phyloP scores from a whole-genome alignment of 2,113 vertebrate genomes.

The Misgurnus anguillicaudatus region DNA sequence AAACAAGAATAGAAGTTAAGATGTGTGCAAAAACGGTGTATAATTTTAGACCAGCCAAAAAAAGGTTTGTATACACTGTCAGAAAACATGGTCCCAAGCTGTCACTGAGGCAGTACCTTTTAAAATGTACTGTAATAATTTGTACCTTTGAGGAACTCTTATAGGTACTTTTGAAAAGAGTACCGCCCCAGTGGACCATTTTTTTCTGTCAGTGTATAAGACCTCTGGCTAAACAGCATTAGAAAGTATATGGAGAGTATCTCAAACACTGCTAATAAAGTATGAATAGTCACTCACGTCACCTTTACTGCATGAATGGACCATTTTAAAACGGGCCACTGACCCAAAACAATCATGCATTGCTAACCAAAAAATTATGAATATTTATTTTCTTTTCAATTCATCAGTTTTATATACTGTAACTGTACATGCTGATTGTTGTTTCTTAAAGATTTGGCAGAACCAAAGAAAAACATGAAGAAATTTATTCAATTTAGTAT shows the following conservation, averaged over 20 bases:
- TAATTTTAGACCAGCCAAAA: background rate
- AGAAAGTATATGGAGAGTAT: no score
- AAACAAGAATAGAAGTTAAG: background rate
- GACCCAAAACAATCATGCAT: background rate
- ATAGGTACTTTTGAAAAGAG: no score
- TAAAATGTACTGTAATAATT: no score
- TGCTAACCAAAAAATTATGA: no score
- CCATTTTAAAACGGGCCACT: background rate
- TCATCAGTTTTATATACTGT: background rate
- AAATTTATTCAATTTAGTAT: constrained; percentile 15
- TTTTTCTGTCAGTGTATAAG: no score
- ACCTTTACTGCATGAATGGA: constrained; percentile 1
- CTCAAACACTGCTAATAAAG: background rate
- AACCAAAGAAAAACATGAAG: background rate
- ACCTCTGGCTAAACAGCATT: no score
- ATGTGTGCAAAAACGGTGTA: background rate
- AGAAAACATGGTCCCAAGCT: no score
- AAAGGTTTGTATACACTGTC: no score
- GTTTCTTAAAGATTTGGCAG: constrained; percentile 2
- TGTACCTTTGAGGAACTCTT: no score
- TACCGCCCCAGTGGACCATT: no score
- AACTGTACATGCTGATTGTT: background rate
- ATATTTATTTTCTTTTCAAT: no score
- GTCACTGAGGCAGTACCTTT: no score
- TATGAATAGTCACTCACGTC: constrained; percentile 2